Conservation (phyloP, 2,113 vertebrate species). For the Lepisosteus osseus region DNA sequence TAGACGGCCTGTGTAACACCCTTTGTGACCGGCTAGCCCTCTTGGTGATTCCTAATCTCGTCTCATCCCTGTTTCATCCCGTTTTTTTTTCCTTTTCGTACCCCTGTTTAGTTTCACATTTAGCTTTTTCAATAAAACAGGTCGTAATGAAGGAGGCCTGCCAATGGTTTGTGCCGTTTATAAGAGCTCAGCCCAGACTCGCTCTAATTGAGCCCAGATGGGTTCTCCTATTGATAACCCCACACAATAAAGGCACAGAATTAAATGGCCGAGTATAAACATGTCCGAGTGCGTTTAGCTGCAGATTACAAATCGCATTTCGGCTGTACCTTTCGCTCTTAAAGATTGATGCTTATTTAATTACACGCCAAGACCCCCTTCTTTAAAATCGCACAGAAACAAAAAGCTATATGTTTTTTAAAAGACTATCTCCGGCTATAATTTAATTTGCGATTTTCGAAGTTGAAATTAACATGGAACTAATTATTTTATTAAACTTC, state of each 20-base stretch:
- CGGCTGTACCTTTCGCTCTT: conserved; percentile 20
- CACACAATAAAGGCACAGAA: conserved; percentile 34
- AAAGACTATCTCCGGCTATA: no score
- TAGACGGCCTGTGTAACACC: no score
- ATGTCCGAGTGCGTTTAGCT: conserved; percentile 45
- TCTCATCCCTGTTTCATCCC: conserved; percentile 8
- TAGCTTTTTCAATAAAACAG: conserved; percentile 52
- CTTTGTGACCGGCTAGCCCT: neutral
- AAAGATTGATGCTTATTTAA: conserved; percentile 27
- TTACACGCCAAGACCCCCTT: conserved; percentile 9
- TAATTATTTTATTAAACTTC: no score
- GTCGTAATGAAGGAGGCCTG: conserved; percentile 46
- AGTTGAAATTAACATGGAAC: no score
- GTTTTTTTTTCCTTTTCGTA: conserved; percentile 26
- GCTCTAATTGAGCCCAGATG: conserved; percentile 62
- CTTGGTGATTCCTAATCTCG: neutral
- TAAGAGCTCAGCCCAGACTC: conserved; percentile 42
- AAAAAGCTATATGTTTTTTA: no score
- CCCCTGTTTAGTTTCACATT: conserved; percentile 39
- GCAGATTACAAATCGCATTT: conserved; percentile 50
- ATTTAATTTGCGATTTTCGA: no score
- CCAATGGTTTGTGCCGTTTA: conserved; percentile 46
- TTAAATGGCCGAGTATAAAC: conserved; percentile 42
- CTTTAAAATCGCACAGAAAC: no score
- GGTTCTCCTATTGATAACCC: conserved; percentile 49